Percentiles rank a stretch among this genome's conserved stretches.
Conservation (phyloP, 2,888 invertebrate genomes). For the Cerastis rubricosa region DNA sequence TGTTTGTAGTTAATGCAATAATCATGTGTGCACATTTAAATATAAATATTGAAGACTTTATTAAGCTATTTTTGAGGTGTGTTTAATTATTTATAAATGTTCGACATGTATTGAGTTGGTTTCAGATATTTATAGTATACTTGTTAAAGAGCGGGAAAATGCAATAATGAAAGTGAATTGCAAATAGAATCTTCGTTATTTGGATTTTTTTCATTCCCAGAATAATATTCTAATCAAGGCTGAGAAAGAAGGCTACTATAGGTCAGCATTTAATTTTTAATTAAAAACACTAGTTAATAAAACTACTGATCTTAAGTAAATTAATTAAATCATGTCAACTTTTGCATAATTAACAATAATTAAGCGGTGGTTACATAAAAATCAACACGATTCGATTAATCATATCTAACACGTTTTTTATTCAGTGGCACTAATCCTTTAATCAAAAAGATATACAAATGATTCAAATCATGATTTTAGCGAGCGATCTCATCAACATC, state of each 20-base stretch:
- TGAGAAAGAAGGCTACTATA: not conserved
- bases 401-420: constrained; percentile 5
- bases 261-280: not conserved
- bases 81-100: not conserved
- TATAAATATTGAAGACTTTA: constrained; percentile 1
- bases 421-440: constrained; percentile 24
- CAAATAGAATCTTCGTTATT: too few relatives aligned
- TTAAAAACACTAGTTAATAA: not conserved
- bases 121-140: not conserved
- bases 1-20: constrained; percentile 8
- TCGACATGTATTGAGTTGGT: not conserved
- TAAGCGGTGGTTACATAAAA: constrained; percentile 17
- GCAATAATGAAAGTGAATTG: not conserved
- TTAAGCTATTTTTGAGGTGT: constrained; percentile 4
- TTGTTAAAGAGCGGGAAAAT: not conserved
- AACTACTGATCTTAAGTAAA: not conserved
- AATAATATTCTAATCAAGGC: not conserved
- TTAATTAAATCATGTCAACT: not conserved
- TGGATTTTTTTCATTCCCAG: not conserved
- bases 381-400: constrained; percentile 18
- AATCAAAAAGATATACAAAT: constrained; percentile 19
- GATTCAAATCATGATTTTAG: constrained; percentile 11
- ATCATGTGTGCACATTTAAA: constrained; percentile 4
- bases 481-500: constrained; percentile 15
- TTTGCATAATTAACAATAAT: constrained; percentile 7